Evolutionary conservation across 2,888 invertebrate genomes (phyloP).

Genomic region (Dermolepida albohirtum): DNA sequence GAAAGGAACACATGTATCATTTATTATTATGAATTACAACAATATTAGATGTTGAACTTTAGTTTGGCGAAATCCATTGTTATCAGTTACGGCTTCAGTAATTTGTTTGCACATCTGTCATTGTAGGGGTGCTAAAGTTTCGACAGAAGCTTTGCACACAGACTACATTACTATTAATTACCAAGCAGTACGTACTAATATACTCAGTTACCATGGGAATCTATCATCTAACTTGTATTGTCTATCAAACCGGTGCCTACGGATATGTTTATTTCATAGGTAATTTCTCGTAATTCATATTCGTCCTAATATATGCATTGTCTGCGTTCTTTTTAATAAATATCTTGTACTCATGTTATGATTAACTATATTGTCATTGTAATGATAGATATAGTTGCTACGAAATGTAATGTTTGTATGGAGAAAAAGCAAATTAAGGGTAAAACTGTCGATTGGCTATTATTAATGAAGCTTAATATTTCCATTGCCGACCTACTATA

Average conservation of each 20-base stretch:
- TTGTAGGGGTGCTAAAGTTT: conserved; percentile 10
- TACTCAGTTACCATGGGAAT: conserved; percentile 19
- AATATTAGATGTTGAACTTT: conserved; percentile 2
- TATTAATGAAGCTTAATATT: no score
- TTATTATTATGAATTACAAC: background rate
- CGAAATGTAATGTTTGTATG: no score
- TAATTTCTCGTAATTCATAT: no score
- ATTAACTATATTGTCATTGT: no score
- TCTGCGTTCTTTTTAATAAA: no score
- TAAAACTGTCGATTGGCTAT: no score
- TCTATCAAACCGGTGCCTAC: conserved; percentile 2
- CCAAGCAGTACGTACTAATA: conserved; percentile 20
- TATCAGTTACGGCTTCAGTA: conserved; percentile 1
- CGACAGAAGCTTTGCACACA: conserved; percentile 8
- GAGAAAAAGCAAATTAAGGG: no score
- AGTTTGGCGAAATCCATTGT: conserved; percentile 1
- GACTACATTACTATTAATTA: conserved; percentile 23
- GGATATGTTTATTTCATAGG: background rate
- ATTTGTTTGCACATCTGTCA: conserved; percentile 31
- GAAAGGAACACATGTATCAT: no score
- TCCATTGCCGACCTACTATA: no score
- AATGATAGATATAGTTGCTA: no score
- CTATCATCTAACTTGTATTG: conserved; percentile 18
- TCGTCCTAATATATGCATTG: no score
- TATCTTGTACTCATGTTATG: no score